Conservation (phyloP, 2,888 invertebrate genomes). For the Drosophila rubida region DNA sequence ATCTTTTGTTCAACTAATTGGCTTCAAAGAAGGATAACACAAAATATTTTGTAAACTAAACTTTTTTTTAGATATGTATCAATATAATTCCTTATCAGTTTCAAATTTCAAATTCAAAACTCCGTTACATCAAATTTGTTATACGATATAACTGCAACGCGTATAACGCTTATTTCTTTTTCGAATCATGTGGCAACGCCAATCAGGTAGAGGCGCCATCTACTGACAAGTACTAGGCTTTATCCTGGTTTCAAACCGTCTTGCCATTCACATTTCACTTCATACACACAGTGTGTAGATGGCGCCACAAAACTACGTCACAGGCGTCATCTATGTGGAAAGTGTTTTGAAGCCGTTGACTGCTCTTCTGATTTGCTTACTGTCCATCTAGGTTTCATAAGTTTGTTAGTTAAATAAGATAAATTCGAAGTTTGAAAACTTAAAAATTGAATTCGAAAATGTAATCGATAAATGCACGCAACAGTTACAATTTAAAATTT, state of each 20-base stretch:
- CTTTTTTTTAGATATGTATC: too few relatives aligned
- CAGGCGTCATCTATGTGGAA: background rate
- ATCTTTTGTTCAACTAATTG: too few relatives aligned
- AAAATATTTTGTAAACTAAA: too few relatives aligned
- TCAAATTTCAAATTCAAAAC: background rate
- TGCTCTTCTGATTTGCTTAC: background rate
- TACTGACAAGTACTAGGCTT: background rate
- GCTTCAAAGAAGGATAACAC: too few relatives aligned
- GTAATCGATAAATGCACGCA: background rate
- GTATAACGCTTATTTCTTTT: background rate
- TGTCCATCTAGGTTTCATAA: background rate
- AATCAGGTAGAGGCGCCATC: background rate
- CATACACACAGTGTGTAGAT: background rate
- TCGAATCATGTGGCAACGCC: background rate
- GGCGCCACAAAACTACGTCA: background rate
- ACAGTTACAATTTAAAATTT: background rate
- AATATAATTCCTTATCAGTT: too few relatives aligned
- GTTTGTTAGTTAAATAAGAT: background rate
- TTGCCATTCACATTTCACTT: background rate
- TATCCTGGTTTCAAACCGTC: slow-evolving; percentile 1
- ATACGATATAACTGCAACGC: background rate
- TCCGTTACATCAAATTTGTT: background rate
- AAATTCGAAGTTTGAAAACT: background rate
- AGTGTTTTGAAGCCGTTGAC: background rate
- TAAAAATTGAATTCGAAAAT: background rate